Conservation (phyloP, 2,797 vertebrate species). For the Epinephelus malabaricus region DNA sequence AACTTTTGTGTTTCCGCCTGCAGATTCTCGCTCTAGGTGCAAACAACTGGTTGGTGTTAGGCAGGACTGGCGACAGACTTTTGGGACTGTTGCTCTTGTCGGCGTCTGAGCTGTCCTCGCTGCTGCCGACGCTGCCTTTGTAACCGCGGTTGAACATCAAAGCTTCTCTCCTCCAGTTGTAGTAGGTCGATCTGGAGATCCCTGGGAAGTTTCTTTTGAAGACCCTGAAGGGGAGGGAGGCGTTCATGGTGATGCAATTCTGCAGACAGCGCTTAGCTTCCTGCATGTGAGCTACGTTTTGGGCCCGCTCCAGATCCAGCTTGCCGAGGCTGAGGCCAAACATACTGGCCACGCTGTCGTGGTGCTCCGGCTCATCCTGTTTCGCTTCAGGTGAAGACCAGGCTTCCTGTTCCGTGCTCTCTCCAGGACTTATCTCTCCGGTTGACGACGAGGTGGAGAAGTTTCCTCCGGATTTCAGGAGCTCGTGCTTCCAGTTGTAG, state of each 20-base stretch:
- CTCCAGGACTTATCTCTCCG: conserved; percentile 80
- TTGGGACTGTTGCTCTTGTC: conserved; percentile 82
- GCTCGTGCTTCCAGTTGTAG: conserved; percentile 97
- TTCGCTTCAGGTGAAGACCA: conserved; percentile 85
- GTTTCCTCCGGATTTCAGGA: conserved; percentile 82
- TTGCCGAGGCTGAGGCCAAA: conserved; percentile 75
- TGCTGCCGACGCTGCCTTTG: conserved; percentile 78
- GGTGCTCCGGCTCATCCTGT: conserved; percentile 66
- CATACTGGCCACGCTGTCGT: conserved; percentile 78
- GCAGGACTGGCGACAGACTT: conserved; percentile 49
- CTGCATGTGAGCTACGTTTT: conserved; percentile 90
- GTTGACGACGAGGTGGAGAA: conserved; percentile 79
- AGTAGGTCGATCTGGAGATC: conserved; percentile 96
- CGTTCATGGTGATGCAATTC: conserved; percentile 92
- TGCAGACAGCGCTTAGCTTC: conserved; percentile 93
- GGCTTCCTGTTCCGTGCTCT: conserved; percentile 83
- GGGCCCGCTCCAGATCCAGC: conserved; percentile 78
- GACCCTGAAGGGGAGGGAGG: conserved; percentile 91
- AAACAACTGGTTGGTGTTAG: conserved; percentile 20
- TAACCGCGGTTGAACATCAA: conserved; percentile 82
- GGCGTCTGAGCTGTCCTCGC: conserved; percentile 80
- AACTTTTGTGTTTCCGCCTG: conserved; percentile 71
- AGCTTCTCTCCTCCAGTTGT: conserved; percentile 97
- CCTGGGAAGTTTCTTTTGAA: conserved; percentile 95
- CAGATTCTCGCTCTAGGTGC: conserved; percentile 67